Evolutionary conservation across 2,113 vertebrate genomes (phyloP).

Genomic region (Dromiciops gliroides): DNA sequence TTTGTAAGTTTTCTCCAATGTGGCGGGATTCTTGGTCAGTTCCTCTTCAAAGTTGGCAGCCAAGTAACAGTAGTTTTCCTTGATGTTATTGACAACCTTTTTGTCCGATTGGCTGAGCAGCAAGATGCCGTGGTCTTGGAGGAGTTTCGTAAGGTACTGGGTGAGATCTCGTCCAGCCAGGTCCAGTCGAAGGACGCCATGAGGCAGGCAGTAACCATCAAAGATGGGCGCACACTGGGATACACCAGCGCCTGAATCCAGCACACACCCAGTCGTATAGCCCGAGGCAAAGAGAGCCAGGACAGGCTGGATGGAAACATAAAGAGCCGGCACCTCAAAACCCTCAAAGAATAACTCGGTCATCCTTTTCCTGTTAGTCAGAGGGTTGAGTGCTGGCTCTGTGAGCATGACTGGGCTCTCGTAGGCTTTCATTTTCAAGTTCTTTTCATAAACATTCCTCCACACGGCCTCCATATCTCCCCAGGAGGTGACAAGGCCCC

Average conservation of each 20-base stretch:
- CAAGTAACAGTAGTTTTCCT: constrained; percentile 67
- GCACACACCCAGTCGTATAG: constrained; percentile 73
- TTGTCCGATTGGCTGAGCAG: constrained; percentile 76
- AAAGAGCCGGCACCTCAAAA: constrained; percentile 73
- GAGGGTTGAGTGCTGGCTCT: constrained; percentile 69
- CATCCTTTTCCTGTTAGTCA: constrained; percentile 58
- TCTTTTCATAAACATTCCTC: constrained; percentile 65
- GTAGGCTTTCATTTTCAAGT: constrained; percentile 65
- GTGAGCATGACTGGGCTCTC: constrained; percentile 73
- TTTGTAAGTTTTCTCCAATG: constrained; percentile 70
- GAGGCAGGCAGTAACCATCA: constrained; percentile 75
- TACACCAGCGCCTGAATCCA: constrained; percentile 50
- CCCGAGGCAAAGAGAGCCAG: constrained; percentile 71
- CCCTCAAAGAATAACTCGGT: constrained; percentile 73
- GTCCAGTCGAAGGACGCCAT: constrained; percentile 66
- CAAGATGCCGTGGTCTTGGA: constrained; percentile 81
- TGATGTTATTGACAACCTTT: constrained; percentile 60
- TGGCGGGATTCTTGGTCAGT: constrained; percentile 50
- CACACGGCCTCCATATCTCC: constrained; percentile 72
- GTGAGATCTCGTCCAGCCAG: constrained; percentile 79
- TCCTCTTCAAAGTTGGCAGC: constrained; percentile 71
- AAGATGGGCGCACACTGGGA: constrained; percentile 72
- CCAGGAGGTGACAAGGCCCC: constrained; percentile 65
- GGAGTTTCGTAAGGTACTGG: constrained; percentile 81
- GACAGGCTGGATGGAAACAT: constrained; percentile 74